Percentiles rank a stretch among this genome's conserved stretches.
Conservation (phyloP, 2,797 vertebrate genomes). For the Syngnathus acus region DNA sequence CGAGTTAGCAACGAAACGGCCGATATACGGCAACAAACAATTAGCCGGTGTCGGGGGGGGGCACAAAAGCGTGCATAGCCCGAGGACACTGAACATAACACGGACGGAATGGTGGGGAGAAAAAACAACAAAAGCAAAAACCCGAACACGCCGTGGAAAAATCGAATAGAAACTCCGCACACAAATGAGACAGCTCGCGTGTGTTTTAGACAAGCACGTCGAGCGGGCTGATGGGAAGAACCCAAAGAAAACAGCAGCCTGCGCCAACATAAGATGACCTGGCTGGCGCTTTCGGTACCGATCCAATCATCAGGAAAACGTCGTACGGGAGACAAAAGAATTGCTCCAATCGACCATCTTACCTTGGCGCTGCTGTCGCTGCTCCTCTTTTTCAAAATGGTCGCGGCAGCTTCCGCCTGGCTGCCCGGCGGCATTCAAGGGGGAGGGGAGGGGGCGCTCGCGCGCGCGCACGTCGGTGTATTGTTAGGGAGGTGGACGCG, state of each 20-base stretch:
- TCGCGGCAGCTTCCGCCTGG: slow-evolving; percentile 77
- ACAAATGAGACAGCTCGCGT: not conserved
- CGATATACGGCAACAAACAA: slow-evolving; percentile 5
- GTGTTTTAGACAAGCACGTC: too few relatives aligned
- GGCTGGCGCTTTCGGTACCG: not conserved
- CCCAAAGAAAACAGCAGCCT: not conserved
- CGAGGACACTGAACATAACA: not conserved
- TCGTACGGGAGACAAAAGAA: not conserved
- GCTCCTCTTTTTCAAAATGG: slow-evolving; percentile 73
- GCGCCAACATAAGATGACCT: not conserved
- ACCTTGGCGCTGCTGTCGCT: slow-evolving; percentile 65
- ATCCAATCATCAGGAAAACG: not conserved
- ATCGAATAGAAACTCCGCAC: too few relatives aligned
- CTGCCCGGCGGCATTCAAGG: slow-evolving; percentile 54
- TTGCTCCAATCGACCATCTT: slow-evolving; percentile 66
- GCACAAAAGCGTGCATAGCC: not conserved
- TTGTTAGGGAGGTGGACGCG: too few relatives aligned
- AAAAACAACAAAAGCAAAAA: not conserved
- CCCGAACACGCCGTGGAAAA: not conserved
- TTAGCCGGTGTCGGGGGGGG: not conserved
- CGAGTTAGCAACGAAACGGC: not conserved
- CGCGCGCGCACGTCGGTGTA: too few relatives aligned
- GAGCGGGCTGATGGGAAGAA: not conserved
- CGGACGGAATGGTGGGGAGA: not conserved
- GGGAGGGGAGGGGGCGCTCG: slow-evolving; percentile 5